These are phyloP conservation scores for Pristis pectinata DNA, from an alignment of 2,797 vertebrate genomes.

Conservation along the genomic window DNA sequence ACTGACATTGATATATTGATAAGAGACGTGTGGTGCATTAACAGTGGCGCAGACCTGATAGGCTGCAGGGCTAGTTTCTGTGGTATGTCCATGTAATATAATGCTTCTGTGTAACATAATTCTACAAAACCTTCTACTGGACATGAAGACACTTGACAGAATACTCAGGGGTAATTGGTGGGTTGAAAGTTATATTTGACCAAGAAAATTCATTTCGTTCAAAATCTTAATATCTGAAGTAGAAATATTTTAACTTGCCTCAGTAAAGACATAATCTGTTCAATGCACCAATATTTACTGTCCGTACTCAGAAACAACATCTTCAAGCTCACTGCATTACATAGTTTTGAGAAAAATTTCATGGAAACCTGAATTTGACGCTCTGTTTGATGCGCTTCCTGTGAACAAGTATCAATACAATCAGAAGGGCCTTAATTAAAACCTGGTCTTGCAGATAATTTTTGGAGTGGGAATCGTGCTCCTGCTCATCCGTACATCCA, in stretches of 20 bases:
- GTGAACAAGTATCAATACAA: neutral
- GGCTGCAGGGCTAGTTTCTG: neutral
- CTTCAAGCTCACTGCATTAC: neutral
- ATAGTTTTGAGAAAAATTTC: neutral
- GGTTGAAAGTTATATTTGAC: neutral
- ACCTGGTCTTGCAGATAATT: neutral
- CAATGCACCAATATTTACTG: neutral
- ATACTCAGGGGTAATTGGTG: neutral
- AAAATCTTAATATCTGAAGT: neutral
- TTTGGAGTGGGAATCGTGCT: neutral
- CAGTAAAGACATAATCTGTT: neutral
- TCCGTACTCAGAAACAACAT: neutral
- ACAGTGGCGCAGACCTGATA: neutral
- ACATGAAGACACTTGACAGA: neutral
- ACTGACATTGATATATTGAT: neutral
- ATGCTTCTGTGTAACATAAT: neutral
- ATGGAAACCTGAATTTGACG: neutral
- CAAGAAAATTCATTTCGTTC: neutral
- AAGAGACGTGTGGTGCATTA: neutral
- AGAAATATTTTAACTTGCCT: neutral
- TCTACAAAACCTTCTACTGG: neutral
- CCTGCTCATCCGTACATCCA: neutral
- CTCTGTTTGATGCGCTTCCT: neutral
- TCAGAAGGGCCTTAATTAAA: neutral
- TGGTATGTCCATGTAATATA: neutral